Evolutionary conservation across 2,888 invertebrate genomes (phyloP), one percentile per base, ranked within the genome.

Genomic region (Tachina fera): DNA sequence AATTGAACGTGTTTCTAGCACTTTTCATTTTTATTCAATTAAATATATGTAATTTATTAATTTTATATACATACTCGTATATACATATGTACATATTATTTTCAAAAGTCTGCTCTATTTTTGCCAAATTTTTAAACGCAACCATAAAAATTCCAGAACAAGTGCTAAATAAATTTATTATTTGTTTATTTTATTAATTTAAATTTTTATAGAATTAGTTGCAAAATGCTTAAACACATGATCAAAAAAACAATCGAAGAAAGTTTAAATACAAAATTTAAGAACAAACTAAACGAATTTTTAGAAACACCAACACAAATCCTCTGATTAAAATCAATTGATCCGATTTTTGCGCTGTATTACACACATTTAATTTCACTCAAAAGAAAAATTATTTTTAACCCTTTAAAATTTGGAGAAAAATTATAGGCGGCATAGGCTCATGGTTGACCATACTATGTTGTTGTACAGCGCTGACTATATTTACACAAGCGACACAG

Each of bases 111-210:
- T 45, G 5, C 39, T 53, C 8, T 63, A 13, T 39, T 65, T 56
- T 67, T 1, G 22, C 8, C n/a, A 19, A 9, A 13, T 47, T 51
- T 70, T 22, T 58, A 31, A 56, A 5, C 16, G 47, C 16, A 49
- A 72, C 47, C 43, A 79, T 86, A n/a, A 72, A 86, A 86, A 86
- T 82, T 78, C 78, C 82, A 78, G 61, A 77, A 68, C 74, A 83
- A 71, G 75, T 86, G 83, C 53, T 70, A 60, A 71, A 82, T 22
- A 79, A 78, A 83, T 83, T 84, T 41, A 63, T 56, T 82, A 71
- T 75, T 82, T 75, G 78, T 71, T 79, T 85, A 78, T 82, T 85
- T 63, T 60, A 65, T 61, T 68, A 70, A 65, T 72, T 19, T 68
- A 16, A 43, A 1, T 39, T 49, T n/a, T 58, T 53, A 41, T 61